Evolutionary conservation across 2,888 invertebrate genomes (phyloP).

Genomic region (Gymnocheta viridis): DNA sequence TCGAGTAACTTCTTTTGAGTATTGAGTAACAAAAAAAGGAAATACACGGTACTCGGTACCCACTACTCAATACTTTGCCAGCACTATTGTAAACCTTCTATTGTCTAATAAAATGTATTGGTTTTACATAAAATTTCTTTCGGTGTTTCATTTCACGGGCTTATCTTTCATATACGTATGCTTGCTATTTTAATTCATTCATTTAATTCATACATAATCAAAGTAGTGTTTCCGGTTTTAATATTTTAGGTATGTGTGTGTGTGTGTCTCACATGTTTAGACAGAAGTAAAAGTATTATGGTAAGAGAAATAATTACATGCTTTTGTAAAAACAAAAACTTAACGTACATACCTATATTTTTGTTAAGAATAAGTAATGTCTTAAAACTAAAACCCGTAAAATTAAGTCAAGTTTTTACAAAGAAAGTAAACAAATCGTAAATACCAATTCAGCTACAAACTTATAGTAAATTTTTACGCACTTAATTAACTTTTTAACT

Average conservation of each 20-base stretch:
- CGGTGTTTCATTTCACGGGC: constrained; percentile 14
- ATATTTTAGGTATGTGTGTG: not conserved
- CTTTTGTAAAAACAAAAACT: not conserved
- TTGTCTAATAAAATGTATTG: not conserved
- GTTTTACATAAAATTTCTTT: not conserved
- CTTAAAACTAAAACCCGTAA: constrained; percentile 37
- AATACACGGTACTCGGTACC: too few species aligned
- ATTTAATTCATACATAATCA: constrained; percentile 53
- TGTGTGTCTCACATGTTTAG: not conserved
- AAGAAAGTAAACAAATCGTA: not conserved
- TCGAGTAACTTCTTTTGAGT: too few species aligned
- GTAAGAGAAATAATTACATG: constrained; percentile 11
- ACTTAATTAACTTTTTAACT: constrained; percentile 8
- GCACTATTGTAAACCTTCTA: too few species aligned
- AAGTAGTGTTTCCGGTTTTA: constrained; percentile 64
- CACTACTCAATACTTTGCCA: too few species aligned
- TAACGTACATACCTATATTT: constrained; percentile 1
- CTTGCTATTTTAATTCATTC: constrained; percentile 49
- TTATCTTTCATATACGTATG: not conserved
- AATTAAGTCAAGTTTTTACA: constrained; percentile 32
- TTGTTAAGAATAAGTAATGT: constrained; percentile 17
- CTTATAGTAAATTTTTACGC: constrained; percentile 4
- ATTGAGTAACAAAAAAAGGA: too few species aligned
- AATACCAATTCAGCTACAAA: constrained; percentile 22
- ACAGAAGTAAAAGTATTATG: not conserved